Conservation (phyloP, 2,888 invertebrate species). For the Drosophila imparisetae region DNA sequence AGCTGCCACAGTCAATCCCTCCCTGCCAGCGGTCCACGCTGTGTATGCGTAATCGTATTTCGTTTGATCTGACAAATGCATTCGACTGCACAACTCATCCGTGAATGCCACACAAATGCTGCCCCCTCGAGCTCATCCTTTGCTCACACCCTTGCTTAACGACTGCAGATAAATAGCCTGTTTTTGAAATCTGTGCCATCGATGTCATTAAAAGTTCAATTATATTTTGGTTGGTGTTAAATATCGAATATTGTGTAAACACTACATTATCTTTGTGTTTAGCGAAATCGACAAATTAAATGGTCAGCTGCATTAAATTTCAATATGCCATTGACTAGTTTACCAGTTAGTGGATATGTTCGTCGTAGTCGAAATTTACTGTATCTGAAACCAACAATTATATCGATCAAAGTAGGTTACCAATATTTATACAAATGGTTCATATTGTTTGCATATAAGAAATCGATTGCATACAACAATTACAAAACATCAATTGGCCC, state of each 20-base stretch:
- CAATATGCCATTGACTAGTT: no score
- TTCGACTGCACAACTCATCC: conserved; percentile 50
- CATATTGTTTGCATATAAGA: background rate
- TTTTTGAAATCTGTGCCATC: conserved; percentile 14
- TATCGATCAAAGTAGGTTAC: background rate
- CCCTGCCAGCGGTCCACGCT: conserved; percentile 9
- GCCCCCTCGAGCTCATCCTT: no score
- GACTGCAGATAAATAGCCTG: conserved; percentile 20
- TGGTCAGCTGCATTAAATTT: background rate
- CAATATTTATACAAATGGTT: background rate
- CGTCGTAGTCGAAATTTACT: background rate
- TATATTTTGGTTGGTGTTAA: background rate
- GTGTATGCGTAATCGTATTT: conserved; percentile 63
- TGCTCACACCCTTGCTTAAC: conserved; percentile 1
- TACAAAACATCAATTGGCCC: background rate
- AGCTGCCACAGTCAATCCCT: conserved; percentile 26
- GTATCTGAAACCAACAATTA: background rate
- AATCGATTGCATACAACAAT: background rate
- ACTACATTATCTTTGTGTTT: background rate
- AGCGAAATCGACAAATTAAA: background rate
- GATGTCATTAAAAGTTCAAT: conserved; percentile 4
- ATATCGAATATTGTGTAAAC: background rate
- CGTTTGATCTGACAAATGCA: conserved; percentile 60
- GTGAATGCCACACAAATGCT: conserved; percentile 25
- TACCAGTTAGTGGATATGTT: background rate